Conservation (phyloP, 2,113 vertebrate species). For the Engraulis encrasicolus region DNA sequence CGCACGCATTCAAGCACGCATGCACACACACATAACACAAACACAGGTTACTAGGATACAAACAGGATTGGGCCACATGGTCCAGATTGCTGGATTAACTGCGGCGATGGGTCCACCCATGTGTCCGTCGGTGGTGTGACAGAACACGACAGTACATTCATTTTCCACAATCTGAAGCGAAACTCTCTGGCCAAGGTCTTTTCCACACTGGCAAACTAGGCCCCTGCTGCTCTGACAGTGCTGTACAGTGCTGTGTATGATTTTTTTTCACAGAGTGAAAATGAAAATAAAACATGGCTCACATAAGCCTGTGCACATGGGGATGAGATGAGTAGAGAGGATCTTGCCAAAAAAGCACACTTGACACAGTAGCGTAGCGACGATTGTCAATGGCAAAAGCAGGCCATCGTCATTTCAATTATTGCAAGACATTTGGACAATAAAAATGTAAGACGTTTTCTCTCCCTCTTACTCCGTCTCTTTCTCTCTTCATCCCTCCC, state of each 20-base stretch:
- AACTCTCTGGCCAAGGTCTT: not conserved
- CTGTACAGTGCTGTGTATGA: not conserved
- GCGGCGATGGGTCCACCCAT: not conserved
- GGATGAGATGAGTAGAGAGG: not conserved
- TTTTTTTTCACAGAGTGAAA: not conserved
- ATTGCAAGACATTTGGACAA: conserved; percentile 38
- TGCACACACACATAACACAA: not conserved
- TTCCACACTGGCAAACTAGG: not conserved
- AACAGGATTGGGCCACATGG: not conserved
- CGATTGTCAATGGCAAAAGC: conserved; percentile 38
- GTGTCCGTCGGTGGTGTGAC: too few species aligned
- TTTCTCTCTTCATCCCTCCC: too few species aligned
- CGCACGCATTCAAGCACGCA: not conserved
- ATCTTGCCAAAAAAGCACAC: not conserved
- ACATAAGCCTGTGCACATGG: conserved; percentile 12
- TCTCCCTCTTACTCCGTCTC: too few species aligned
- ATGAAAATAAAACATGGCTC: conserved; percentile 15
- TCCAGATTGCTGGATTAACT: conserved; percentile 7
- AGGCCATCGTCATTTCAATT: conserved; percentile 39
- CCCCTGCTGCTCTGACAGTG: conserved; percentile 19
- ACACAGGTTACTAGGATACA: conserved; percentile 8
- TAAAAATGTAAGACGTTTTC: conserved; percentile 37
- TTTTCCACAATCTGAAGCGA: not conserved
- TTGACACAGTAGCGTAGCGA: not conserved
- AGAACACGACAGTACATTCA: not conserved